Evolutionary conservation across 2,113 vertebrate genomes (phyloP).

Genomic region (Ascaphus truei): DNA sequence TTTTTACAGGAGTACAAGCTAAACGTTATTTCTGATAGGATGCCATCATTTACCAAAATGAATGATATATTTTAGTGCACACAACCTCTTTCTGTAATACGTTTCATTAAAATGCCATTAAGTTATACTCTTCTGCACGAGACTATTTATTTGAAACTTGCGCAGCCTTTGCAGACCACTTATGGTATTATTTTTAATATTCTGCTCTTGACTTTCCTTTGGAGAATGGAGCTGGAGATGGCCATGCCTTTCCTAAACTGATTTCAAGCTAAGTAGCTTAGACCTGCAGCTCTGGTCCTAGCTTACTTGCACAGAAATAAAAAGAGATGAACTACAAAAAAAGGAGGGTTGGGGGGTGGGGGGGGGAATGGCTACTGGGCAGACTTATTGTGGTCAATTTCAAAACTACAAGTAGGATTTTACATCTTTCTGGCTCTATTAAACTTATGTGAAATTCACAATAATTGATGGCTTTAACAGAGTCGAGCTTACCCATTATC

Average conservation of each 20-base stretch:
- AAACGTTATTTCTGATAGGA: too few species aligned
- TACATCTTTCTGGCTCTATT: background rate
- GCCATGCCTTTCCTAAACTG: slow-evolving; percentile 46
- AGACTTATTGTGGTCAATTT: slow-evolving; percentile 43
- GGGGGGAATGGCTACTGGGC: slow-evolving; percentile 40
- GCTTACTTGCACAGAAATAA: slow-evolving; percentile 37
- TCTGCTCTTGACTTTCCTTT: background rate
- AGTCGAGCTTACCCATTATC: background rate
- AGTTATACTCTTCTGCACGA: background rate
- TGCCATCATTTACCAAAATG: too few species aligned
- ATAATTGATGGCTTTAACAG: slow-evolving; percentile 34
- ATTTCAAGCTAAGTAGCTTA: slow-evolving; percentile 56
- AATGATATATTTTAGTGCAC: too few species aligned
- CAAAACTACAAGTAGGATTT: slow-evolving; percentile 22
- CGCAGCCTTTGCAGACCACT: background rate
- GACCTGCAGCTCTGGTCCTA: slow-evolving; percentile 42
- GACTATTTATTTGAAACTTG: background rate
- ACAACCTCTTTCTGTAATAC: too few species aligned
- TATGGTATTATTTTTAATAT: background rate
- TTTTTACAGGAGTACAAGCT: too few species aligned
- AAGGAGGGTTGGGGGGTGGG: background rate
- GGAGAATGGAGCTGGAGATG: background rate
- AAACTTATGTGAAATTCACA: slow-evolving; percentile 34
- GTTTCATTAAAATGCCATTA: background rate
- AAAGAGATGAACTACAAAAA: slow-evolving; percentile 21